A percentile compares a stretch with the other conserved stretches of the same genome.
Evolutionary conservation across 2,113 vertebrate genomes (phyloP).

Genomic region (Garra rufa): DNA sequence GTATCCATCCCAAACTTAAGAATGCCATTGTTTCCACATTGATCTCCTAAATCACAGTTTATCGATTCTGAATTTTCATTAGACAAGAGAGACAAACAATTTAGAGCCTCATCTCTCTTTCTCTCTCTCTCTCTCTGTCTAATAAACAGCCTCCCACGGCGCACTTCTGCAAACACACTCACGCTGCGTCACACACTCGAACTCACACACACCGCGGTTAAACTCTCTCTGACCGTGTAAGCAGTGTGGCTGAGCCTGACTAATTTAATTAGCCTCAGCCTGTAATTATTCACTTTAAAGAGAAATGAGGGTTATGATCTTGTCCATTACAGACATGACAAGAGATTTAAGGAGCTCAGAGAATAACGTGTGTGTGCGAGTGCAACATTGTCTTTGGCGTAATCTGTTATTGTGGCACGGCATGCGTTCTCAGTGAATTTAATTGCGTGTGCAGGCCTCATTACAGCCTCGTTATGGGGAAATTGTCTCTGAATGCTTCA

Average conservation of each 20-base stretch:
- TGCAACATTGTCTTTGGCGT: slow-evolving; percentile 30
- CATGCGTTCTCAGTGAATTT: slow-evolving; percentile 17
- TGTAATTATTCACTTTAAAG: slow-evolving; percentile 37
- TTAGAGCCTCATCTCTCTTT: slow-evolving; percentile 27
- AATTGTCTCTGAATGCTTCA: slow-evolving; percentile 41
- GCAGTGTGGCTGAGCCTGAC: slow-evolving; percentile 29
- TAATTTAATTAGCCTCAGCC: slow-evolving; percentile 42
- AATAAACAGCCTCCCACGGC: neutral
- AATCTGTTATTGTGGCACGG: slow-evolving; percentile 25
- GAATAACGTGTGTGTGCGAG: slow-evolving; percentile 14
- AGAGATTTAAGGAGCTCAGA: slow-evolving; percentile 37
- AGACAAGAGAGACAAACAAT: slow-evolving; percentile 10
- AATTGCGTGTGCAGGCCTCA: slow-evolving; percentile 42
- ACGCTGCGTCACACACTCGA: neutral
- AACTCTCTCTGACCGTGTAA: neutral
- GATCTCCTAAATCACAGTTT: slow-evolving; percentile 10
- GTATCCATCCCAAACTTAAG: neutral
- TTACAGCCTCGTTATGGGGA: slow-evolving; percentile 34
- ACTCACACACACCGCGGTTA: no score
- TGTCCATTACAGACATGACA: slow-evolving; percentile 43
- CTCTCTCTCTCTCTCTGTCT: neutral
- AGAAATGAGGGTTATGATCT: slow-evolving; percentile 42
- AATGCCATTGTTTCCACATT: neutral
- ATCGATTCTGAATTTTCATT: slow-evolving; percentile 30
- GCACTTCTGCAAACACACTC: neutral